Conservation (phyloP, 2,888 invertebrate species). For the Sphaeridia pumilis region DNA sequence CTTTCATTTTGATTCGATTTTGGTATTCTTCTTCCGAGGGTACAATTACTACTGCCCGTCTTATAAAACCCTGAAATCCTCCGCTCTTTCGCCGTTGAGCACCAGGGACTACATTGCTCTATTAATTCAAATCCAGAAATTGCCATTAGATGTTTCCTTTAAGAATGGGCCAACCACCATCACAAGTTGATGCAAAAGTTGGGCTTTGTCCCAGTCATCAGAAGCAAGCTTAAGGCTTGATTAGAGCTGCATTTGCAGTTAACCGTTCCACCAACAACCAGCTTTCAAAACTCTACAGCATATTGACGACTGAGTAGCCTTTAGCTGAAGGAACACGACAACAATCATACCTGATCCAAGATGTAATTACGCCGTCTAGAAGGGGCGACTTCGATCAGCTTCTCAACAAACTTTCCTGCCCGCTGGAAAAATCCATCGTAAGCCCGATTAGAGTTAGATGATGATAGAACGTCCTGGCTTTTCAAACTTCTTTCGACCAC, state of each 20-base stretch:
- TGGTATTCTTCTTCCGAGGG: slow-evolving; percentile 83
- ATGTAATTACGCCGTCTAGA: slow-evolving; percentile 84
- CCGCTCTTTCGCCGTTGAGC: slow-evolving; percentile 96
- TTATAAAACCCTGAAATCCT: slow-evolving; percentile 87
- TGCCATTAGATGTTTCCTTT: too few species aligned
- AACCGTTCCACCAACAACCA: too few species aligned
- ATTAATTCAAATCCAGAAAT: too few species aligned
- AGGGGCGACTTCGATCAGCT: slow-evolving; percentile 69
- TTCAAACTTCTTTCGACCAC: slow-evolving; percentile 33
- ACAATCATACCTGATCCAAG: slow-evolving; percentile 76
- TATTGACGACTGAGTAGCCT: too few species aligned
- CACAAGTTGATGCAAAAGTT: too few species aligned
- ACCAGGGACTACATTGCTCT: slow-evolving; percentile 97
- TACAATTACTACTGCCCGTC: slow-evolving; percentile 83
- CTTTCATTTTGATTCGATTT: slow-evolving; percentile 63
- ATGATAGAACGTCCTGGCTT: slow-evolving; percentile 23
- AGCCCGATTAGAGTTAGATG: slow-evolving; percentile 23
- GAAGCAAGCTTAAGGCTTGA: too few species aligned
- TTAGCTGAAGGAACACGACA: too few species aligned
- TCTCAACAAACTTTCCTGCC: slow-evolving; percentile 46
- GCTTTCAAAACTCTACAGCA: too few species aligned
- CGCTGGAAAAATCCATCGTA: slow-evolving; percentile 34
- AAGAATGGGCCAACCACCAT: too few species aligned
- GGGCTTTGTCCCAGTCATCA: too few species aligned
- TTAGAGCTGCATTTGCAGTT: too few species aligned